Evolutionary conservation across 2,797 vertebrate genomes (phyloP), one percentile per base, ranked within the genome.

Genomic region (Nyctibius grandis): DNA sequence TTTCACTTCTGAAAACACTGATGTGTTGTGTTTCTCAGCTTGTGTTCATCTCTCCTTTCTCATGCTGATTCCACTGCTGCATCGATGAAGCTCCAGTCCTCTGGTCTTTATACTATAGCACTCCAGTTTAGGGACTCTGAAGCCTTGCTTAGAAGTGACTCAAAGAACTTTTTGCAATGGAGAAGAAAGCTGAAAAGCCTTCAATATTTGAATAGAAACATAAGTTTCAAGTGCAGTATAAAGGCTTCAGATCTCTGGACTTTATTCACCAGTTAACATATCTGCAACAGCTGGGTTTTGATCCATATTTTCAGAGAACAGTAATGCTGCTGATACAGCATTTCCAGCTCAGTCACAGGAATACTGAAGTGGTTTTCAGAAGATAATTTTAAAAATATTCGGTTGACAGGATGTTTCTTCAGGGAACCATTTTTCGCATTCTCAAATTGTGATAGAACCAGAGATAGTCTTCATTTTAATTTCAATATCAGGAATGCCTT

Each of bases 321-420:
- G 91, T 79, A 80, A 40, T 94, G 95, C 84, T 96, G 95, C 95
- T 96, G 95, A 96, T 85, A 80, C 81, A 96, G 95, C 95, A 85
- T 80, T 95, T 96, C 72, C 78, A 92, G 87, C 70, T 92, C 85
- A 89, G 93, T 92, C 56, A n/a, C 75, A 94, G 83, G 86, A 95
- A 94, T 88, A 87, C 36, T 85, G 68, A 93, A 92, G 86, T 7
- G 4, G 72, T 92, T 95, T 91, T 96, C 81, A 85, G 91, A 95
- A 95, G 85, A 92, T 89, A 83, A 92, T 95, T 96, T 93, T 26
- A 94, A 95, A 94, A 96, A 91, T 84, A 89, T 85, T 82, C 84
- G 23, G 92, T 89, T 96, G 96, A 95, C 95, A 96, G 92, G 75
- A 93, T 95, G 85, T 93, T 95, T 96, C 95, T 93, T 94, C 93